These are phyloP conservation scores for Hemiscyllium ocellatum DNA, from an alignment of 2,113 vertebrate genomes.

Conservation along the genomic window DNA sequence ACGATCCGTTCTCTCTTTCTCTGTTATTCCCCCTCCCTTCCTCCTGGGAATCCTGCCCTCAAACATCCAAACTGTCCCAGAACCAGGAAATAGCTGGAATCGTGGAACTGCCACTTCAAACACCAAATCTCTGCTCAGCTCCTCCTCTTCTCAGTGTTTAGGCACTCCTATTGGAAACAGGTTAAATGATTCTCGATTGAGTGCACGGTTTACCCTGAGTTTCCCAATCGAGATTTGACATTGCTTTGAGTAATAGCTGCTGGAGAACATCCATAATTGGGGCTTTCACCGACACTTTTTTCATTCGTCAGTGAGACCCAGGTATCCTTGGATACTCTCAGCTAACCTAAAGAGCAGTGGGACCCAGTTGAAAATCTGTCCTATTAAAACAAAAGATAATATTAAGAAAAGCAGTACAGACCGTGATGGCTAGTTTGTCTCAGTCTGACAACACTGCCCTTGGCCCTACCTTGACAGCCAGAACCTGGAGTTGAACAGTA, in stretches of 20 bases:
- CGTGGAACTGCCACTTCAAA: not conserved
- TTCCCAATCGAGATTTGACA: not conserved
- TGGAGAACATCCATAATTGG: not conserved
- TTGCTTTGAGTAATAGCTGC: not conserved
- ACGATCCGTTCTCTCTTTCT: not conserved
- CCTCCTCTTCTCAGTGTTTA: not conserved
- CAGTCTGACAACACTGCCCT: not conserved
- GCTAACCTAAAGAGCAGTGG: not conserved
- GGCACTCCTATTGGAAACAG: not conserved
- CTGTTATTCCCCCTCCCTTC: not conserved
- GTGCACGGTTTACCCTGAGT: not conserved
- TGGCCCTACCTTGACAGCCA: constrained; percentile 26
- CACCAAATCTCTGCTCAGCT: not conserved
- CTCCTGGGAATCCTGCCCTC: not conserved
- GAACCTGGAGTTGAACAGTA: constrained; percentile 1
- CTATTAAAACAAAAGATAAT: not conserved
- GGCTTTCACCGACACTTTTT: not conserved
- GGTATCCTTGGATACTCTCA: not conserved
- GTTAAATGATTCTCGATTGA: not conserved
- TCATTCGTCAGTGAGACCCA: not conserved
- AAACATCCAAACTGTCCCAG: not conserved
- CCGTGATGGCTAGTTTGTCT: not conserved
- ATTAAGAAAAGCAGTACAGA: not conserved
- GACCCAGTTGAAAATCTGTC: too few species aligned
- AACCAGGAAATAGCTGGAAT: not conserved